Evolutionary conservation across 2,888 invertebrate species (phyloP).

Genomic region (Bugula neritina): DNA sequence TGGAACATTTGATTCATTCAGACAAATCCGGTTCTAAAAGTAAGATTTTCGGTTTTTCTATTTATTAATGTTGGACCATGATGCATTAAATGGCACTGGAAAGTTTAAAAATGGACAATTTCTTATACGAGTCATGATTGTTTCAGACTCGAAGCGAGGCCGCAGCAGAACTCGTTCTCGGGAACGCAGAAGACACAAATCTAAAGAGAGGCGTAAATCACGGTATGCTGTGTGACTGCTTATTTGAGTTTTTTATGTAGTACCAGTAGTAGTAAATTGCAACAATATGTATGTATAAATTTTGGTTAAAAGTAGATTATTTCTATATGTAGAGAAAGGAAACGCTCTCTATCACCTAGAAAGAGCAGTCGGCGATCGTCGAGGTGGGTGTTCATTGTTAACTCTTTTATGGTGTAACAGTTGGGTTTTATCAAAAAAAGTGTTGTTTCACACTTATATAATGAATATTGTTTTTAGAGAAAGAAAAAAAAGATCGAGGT

Average conservation of each 20-base stretch:
- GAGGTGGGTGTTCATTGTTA: not conserved
- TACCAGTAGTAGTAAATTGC: too few species aligned
- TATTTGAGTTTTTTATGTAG: too few species aligned
- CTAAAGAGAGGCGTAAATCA: conserved; percentile 17
- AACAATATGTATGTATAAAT: too few species aligned
- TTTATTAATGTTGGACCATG: not conserved
- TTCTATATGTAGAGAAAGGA: not conserved
- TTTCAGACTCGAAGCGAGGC: not conserved
- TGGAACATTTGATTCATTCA: conserved; percentile 86
- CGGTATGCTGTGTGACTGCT: too few species aligned
- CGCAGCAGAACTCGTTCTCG: not conserved
- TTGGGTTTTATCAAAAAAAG: not conserved
- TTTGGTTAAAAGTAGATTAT: too few species aligned
- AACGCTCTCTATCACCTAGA: conserved; percentile 11
- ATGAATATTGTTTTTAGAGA: too few species aligned
- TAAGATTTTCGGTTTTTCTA: conserved; percentile 29
- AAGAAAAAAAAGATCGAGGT: conserved; percentile 10
- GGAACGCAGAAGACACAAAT: conserved; percentile 11
- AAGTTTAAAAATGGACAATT: too few species aligned
- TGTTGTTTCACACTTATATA: not conserved
- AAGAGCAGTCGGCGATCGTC: conserved; percentile 21
- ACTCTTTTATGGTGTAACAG: conserved; percentile 3
- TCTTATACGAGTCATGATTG: too few species aligned
- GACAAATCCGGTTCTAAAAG: conserved; percentile 65
- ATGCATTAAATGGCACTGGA: not conserved